phyloP scores from a whole-genome alignment of 35 echinoderm and acorn worm species.

The Acanthaster planci region DNA sequence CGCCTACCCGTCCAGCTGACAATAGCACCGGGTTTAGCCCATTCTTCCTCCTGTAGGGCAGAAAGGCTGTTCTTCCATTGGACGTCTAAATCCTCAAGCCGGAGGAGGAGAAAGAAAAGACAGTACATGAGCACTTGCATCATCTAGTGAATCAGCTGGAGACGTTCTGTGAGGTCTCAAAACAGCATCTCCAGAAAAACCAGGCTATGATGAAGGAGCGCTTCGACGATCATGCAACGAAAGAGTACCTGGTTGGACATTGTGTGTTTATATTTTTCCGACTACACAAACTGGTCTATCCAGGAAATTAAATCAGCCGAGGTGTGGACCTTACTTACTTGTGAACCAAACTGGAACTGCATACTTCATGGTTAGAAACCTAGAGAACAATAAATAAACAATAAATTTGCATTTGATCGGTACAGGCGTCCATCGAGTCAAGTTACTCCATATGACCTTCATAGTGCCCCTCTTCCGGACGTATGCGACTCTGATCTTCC shows the following conservation, averaged over 20 bases:
- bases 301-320: slow-evolving; percentile 11
- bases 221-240: background rate
- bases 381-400: slow-evolving; percentile 39
- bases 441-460: background rate
- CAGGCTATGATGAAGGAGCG: background rate
- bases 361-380: slow-evolving; percentile 34
- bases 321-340: slow-evolving; percentile 41
- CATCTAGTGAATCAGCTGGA: slow-evolving; percentile 23
- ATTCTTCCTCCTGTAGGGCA: slow-evolving; percentile 3
- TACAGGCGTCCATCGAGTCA: slow-evolving; percentile 16
- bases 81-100: background rate
- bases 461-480: background rate
- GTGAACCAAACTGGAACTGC: slow-evolving; percentile 23
- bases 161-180: background rate
- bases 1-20: slow-evolving; percentile 18
- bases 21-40: slow-evolving; percentile 27
- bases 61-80: background rate
- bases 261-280: slow-evolving; percentile 30
- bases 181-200: slow-evolving; percentile 6
- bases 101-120: background rate
- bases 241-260: slow-evolving; percentile 40
- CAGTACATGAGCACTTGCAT: slow-evolving; percentile 19
- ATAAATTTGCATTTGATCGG: slow-evolving; percentile 44
- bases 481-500: background rate
- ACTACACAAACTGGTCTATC: slow-evolving; percentile 38